phyloP scores from a whole-genome alignment of 2,888 invertebrate species.

The Dorcus parallelipipedus region DNA sequence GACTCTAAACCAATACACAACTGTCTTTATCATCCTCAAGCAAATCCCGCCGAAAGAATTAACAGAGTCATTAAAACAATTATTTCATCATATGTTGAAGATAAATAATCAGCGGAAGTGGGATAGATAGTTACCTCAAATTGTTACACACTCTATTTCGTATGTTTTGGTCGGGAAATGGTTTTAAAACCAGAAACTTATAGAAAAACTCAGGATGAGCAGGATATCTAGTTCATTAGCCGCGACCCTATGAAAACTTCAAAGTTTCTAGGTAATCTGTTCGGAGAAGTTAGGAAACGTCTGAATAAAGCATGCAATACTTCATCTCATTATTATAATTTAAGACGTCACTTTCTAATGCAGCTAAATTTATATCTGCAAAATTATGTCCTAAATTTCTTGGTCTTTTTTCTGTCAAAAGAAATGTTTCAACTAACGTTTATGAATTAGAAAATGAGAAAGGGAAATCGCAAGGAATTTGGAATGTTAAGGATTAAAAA shows the following conservation, averaged over 20 bases:
- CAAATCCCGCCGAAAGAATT: conserved; percentile 16
- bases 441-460: too few species aligned
- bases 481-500: too few species aligned
- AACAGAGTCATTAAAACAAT: conserved; percentile 19
- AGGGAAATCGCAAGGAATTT: too few species aligned
- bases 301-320: not conserved
- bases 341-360: not conserved
- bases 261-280: not conserved
- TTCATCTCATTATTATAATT: not conserved
- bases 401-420: not conserved
- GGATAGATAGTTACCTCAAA: conserved; percentile 5
- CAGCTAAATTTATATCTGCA: not conserved
- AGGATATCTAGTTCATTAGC: not conserved
- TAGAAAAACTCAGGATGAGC: not conserved
- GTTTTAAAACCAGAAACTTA: not conserved
- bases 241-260: not conserved
- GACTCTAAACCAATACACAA: not conserved
- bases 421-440: not conserved
- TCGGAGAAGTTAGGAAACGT: not conserved
- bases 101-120: conserved; percentile 19
- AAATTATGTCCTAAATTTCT: too few species aligned
- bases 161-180: not conserved
- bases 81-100: conserved; percentile 7
- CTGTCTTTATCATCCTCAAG: conserved; percentile 15
- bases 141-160: not conserved